These are phyloP conservation scores for Bos indicus DNA, from an alignment of 2,113 vertebrate species.

Conservation along the genomic window DNA sequence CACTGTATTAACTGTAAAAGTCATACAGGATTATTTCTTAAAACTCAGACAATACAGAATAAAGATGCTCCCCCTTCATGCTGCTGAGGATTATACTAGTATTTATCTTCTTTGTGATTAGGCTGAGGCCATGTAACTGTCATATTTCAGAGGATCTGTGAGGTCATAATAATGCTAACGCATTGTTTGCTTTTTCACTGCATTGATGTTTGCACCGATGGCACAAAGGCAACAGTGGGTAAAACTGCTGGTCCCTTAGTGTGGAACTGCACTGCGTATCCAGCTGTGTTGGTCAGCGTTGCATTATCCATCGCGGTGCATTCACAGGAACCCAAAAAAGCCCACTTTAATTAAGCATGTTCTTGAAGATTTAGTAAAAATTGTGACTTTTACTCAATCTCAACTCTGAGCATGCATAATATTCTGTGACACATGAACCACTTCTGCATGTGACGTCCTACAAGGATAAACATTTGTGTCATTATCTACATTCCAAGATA, in stretches of 20 bases:
- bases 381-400: not conserved
- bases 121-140: not conserved
- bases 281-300: not conserved
- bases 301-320: not conserved
- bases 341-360: not conserved
- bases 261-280: not conserved
- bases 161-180: not conserved
- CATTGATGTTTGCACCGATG: not conserved
- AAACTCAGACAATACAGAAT: not conserved
- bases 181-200: not conserved
- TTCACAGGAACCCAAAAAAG: not conserved
- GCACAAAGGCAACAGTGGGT: not conserved
- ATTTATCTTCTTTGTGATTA: not conserved
- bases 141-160: not conserved
- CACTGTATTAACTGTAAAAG: not conserved
- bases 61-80: not conserved
- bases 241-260: not conserved
- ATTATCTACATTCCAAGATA: not conserved
- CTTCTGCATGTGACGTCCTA: not conserved
- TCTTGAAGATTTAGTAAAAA: not conserved
- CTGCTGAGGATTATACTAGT: not conserved
- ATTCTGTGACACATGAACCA: not conserved
- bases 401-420: not conserved
- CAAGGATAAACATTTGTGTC: not conserved
- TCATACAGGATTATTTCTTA: not conserved